Base-by-base conservation (phyloP, 2,113 vertebrate genomes). In the Abramis brama region DNA sequence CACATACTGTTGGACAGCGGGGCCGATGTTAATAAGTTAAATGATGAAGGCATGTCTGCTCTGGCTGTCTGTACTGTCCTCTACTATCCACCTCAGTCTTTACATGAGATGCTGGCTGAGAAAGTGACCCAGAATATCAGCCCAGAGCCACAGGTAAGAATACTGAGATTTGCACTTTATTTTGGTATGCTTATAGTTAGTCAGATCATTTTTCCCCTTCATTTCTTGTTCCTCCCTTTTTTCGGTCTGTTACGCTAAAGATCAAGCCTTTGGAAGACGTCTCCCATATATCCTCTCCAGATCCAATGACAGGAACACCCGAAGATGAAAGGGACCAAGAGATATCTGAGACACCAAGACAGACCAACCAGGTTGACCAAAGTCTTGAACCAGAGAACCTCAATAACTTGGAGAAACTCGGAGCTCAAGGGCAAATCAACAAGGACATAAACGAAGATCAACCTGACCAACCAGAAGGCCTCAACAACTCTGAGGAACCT, bases 1-100 rank as follows among this genome's bases (percentile, higher is more conserved):
- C 93, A 90, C 71, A 91, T 96, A 52, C 94, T 98, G 86, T 91
- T 98, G 88, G 95, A 98, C 89, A 90, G 71, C 0, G 96, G 97
- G 39, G 96, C 93, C 0, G 93, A 97, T 1, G 95, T 98, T 86
- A 96, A 97, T 91, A 95, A 95, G 90, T 10, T 92, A 87, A 95
- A 94, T 0, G 89, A 92, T 1, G 95, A 98, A 84, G 96, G 95
- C 81, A 91, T 97, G 89, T 95, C 96, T 0, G 92, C 96, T 0
- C 93, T 98, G 76, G 92, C 93, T 71, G 94, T 95, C 77, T 95
- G 96, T 84, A 88, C 94, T 66, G 90, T 97, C 19, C 94, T 96
- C n/a, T 95, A 94, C 89, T 98, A 97, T 86, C 95, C 96, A 0
- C 80, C 91, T 50, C 74, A 84, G 10, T 91, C 90, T 84, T 94